Percentiles rank a stretch among this genome's conserved stretches.
Evolutionary conservation across 2,113 vertebrate species (phyloP).

Genomic region (Ceyx melanurus): DNA sequence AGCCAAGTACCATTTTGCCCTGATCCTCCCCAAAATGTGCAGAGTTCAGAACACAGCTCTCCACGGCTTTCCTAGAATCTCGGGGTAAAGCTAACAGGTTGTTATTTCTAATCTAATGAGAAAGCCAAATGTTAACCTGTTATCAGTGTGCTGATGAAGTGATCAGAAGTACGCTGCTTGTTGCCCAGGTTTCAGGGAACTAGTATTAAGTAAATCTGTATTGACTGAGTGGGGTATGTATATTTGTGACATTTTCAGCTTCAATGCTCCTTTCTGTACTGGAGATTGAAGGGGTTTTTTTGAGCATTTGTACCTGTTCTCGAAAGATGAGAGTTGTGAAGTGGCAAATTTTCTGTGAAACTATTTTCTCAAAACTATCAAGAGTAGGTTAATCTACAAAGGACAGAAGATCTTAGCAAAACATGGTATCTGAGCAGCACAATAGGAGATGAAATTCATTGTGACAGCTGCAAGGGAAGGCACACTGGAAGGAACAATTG

Average conservation of each 20-base stretch:
- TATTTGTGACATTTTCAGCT: background rate
- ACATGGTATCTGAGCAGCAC: constrained; percentile 3
- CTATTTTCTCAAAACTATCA: background rate
- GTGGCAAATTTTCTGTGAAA: background rate
- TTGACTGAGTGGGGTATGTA: background rate
- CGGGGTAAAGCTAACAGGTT: background rate
- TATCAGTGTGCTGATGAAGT: background rate
- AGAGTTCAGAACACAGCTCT: background rate
- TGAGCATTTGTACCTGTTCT: background rate
- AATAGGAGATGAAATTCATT: constrained; percentile 46
- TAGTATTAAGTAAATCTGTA: background rate
- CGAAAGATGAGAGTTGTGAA: background rate
- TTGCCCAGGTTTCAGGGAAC: background rate
- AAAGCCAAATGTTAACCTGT: background rate
- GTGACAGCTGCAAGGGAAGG: constrained; percentile 49
- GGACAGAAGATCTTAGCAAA: constrained; percentile 41
- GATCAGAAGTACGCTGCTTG: fast-evolving
- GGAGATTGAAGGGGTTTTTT: background rate
- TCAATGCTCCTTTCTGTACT: background rate
- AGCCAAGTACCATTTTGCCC: background rate
- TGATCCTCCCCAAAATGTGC: background rate
- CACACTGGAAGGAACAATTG: constrained; percentile 49
- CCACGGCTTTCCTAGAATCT: background rate
- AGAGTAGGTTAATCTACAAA: constrained; percentile 26
- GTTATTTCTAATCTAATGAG: background rate